Evolutionary conservation across 2,113 vertebrate species (phyloP).

Genomic region (Crypturellus undulatus): DNA sequence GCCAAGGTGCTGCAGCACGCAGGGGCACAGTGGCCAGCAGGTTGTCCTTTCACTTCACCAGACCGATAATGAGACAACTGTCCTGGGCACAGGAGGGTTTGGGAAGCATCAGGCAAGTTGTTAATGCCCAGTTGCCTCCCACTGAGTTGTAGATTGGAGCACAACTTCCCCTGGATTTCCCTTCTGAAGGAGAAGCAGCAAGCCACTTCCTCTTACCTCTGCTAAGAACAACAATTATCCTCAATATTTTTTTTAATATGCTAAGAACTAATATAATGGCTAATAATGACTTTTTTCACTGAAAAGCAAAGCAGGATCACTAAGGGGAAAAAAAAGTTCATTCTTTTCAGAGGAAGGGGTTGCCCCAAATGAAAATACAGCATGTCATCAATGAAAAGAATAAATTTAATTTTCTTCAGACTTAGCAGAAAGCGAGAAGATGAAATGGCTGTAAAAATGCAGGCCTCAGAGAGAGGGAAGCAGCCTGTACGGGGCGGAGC

Average conservation of each 20-base stretch:
- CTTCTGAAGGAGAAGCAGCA: background rate
- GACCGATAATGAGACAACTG: background rate
- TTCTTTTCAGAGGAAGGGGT: slow-evolving; percentile 2
- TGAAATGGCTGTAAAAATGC: background rate
- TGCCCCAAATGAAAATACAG: background rate
- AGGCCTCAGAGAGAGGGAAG: background rate
- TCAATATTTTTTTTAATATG: background rate
- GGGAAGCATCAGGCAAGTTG: background rate
- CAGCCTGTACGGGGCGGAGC: background rate
- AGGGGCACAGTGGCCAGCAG: background rate
- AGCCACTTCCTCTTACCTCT: background rate
- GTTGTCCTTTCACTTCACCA: background rate
- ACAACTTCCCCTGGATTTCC: background rate
- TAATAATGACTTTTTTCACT: background rate
- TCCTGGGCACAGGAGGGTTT: background rate
- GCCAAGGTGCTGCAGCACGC: background rate
- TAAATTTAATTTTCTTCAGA: slow-evolving; percentile 12
- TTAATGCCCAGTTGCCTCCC: background rate
- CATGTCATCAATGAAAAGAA: background rate
- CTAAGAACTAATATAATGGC: background rate
- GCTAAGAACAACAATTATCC: background rate
- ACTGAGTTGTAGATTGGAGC: background rate
- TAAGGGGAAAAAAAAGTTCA: background rate
- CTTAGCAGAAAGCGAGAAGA: background rate
- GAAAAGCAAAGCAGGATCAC: background rate